These are phyloP conservation scores for Dermolepida albohirtum DNA, from an alignment of 2,888 invertebrate species.

Conservation along the genomic window DNA sequence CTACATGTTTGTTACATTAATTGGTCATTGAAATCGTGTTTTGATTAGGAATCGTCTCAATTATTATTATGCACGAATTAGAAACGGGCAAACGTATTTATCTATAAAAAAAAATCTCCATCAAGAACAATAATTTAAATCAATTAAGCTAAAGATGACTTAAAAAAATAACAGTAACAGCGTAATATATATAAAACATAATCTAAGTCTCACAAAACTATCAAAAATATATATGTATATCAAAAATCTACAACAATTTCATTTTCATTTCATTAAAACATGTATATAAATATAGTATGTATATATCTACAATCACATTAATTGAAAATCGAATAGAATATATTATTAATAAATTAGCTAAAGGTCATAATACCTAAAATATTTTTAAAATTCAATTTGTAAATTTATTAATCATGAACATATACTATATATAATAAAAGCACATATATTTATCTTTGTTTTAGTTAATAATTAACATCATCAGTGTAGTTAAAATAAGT, in stretches of 20 bases:
- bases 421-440: no score
- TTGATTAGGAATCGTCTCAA: conserved; percentile 8
- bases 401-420: no score
- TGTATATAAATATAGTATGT: conserved; percentile 16
- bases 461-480: no score
- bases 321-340: conserved; percentile 7
- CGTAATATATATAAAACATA: conserved; percentile 16
- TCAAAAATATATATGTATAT: conserved; percentile 28
- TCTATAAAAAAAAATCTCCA: neutral
- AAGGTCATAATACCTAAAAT: neutral
- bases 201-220: conserved; percentile 15
- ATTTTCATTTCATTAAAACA: conserved; percentile 11
- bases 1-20: conserved; percentile 16
- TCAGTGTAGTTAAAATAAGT: no score
- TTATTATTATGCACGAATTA: neutral
- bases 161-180: conserved; percentile 5
- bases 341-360: conserved; percentile 1
- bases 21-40: conserved; percentile 23
- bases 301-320: conserved; percentile 5
- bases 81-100: neutral
- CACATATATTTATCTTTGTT: no score
- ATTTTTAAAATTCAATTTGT: neutral
- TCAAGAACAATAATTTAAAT: conserved; percentile 2
- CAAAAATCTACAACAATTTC: conserved; percentile 27
- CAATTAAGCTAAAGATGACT: neutral